Conservation (phyloP, 92 coral and sea anemone species). For the Desmophyllum pertusum region DNA sequence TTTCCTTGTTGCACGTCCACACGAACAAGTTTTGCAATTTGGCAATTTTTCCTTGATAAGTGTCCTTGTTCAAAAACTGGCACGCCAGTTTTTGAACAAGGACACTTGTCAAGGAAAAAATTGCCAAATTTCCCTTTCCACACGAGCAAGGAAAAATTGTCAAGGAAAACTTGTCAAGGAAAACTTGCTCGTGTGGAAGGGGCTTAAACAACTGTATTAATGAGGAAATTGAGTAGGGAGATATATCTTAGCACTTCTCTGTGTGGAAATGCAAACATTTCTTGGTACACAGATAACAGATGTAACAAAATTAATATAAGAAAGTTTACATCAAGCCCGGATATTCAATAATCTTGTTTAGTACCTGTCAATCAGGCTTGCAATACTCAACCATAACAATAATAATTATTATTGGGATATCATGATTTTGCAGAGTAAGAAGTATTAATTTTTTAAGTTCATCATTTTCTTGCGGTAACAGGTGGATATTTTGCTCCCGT, state of each 20-base stretch:
- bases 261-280: constrained; percentile 4
- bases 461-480: constrained; percentile 7
- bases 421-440: not conserved
- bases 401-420: not conserved
- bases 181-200: no score
- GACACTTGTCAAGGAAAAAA: no score
- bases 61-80: no score
- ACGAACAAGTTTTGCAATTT: no score
- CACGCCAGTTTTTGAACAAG: no score
- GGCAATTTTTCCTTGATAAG: no score
- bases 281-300: not conserved
- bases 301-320: not conserved
- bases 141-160: no score
- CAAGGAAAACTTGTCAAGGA: no score
- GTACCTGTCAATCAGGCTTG: not conserved
- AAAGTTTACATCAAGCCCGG: not conserved
- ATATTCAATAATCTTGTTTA: not conserved
- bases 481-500: constrained; percentile 1
- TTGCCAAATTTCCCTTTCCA: no score
- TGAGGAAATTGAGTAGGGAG: not conserved
- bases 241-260: not conserved
- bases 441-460: not conserved
- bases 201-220: not conserved
- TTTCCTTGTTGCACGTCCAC: no score
- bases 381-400: not conserved